Conservation (phyloP, 2,797 vertebrate genomes). For the Acanthiza pusilla region DNA sequence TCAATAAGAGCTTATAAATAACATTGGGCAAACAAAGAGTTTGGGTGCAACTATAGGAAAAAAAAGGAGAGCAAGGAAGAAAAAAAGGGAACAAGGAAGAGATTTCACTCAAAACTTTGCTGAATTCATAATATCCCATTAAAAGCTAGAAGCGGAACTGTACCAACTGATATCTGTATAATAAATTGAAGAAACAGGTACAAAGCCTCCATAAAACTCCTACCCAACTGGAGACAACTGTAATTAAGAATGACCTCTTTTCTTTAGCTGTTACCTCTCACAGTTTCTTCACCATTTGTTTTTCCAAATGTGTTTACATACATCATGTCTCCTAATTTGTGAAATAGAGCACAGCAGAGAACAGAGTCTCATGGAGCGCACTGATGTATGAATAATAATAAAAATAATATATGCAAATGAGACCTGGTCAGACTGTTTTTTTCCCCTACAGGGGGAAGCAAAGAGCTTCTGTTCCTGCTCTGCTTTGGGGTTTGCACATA, state of each 20-base stretch:
- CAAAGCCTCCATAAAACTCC: neutral
- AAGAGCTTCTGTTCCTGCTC: slow-evolving; percentile 2
- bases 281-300: neutral
- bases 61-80: neutral
- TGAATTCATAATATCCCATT: neutral
- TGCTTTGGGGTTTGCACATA: neutral
- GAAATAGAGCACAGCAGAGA: neutral
- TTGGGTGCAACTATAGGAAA: neutral
- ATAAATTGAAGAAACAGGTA: neutral
- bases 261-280: neutral
- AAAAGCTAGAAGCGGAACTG: neutral
- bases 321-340: neutral
- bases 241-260: neutral
- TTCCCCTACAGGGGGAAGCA: slow-evolving; percentile 39
- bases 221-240: neutral
- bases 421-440: neutral
- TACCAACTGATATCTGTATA: neutral
- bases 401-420: slow-evolving; percentile 3
- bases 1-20: neutral
- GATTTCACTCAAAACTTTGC: neutral
- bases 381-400: neutral
- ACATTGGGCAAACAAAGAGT: neutral
- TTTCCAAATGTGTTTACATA: neutral
- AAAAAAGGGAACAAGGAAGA: neutral
- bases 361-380: neutral